Base-by-base conservation (phyloP, 2,888 invertebrate species). In the Nemotelus pantherinus region DNA sequence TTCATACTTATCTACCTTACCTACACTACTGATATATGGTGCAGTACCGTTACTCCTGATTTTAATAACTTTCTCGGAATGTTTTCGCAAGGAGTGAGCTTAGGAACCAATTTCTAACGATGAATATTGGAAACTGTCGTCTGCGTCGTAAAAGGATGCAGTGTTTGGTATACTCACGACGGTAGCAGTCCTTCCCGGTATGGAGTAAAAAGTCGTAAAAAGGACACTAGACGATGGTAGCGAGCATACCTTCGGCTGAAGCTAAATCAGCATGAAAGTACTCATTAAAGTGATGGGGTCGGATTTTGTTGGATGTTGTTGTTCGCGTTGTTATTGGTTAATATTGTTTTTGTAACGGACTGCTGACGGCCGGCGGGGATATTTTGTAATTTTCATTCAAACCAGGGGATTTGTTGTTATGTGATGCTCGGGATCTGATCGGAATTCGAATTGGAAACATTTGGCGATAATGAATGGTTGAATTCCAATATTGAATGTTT, bases 231-330 rank as follows among this genome's bases (percentile, higher is more conserved):
- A 25, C 44, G 25, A 25, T 25, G 25, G 25, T 0, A 9, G 65
- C 45, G 7, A 65, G 47, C 65, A 65, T 65, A 65, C 65, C 65
- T 65, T 65, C 65, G 45, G 9, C 25, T 45, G 44, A 44, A 65
- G 65, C 47, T 65, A 65, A 65, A 65, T 45, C 65, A 43, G 45
- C 45, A 65, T 65, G 65, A 65, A 65, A 65, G 47, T 65, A 39
- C 65, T 65, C 65, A 65, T 65, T 65, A 47, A 44, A 65, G 47
- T 65, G 44, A 43, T 65, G 39, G 65, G 7, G 65, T 6, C 39
- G 39, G 43, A 65, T n/a, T 7, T 65, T 44, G 45, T n/a, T 25
- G 25, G 25, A 25, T 0, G 25, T 25, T 25, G 25, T 25, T 25
- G 25, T 25, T 25, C 25, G 25, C 25, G 25, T 25, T 25, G 25